A percentile compares a stretch with the other conserved stretches of the same genome.
phyloP scores from a whole-genome alignment of 2,888 invertebrate genomes.

The Salpingus planirostris region DNA sequence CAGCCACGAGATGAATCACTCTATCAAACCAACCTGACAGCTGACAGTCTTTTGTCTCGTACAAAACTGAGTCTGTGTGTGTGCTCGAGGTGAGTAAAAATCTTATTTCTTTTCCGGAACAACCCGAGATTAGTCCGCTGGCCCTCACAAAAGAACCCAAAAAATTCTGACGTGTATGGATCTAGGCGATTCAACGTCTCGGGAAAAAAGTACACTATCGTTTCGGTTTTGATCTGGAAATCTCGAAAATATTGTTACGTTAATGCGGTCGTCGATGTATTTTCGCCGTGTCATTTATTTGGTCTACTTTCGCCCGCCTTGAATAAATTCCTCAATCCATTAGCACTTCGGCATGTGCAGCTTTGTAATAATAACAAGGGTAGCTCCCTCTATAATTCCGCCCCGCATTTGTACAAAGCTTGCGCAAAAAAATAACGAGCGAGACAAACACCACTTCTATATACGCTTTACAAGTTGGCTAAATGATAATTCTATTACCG shows the following conservation, averaged over 20 bases:
- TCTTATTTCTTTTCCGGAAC: too few species aligned
- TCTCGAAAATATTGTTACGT: too few species aligned
- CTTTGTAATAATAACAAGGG: slow-evolving; percentile 34
- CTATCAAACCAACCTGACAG: slow-evolving; percentile 24
- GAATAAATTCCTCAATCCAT: slow-evolving; percentile 20
- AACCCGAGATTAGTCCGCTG: too few species aligned
- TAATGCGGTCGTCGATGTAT: too few species aligned
- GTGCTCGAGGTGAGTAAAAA: slow-evolving; percentile 7
- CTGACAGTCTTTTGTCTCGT: slow-evolving; percentile 20
- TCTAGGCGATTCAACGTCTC: too few species aligned
- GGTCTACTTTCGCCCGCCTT: too few species aligned
- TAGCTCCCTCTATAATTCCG: slow-evolving; percentile 25
- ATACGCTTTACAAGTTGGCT: slow-evolving; percentile 34
- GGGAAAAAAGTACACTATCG: too few species aligned
- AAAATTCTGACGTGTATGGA: too few species aligned
- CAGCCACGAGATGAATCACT: slow-evolving; percentile 24
- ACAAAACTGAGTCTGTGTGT: too few species aligned
- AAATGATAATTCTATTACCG: slow-evolving; percentile 36
- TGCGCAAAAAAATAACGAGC: slow-evolving; percentile 33
- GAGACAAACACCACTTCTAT: slow-evolving; percentile 31
- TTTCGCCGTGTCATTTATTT: too few species aligned
- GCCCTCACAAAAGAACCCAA: too few species aligned
- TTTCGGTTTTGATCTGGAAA: too few species aligned
- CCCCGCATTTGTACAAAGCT: slow-evolving; percentile 28
- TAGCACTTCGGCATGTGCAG: slow-evolving; percentile 29